Conservation (phyloP, 1,140 invertebrate species). For the Nasonia longicornis region DNA sequence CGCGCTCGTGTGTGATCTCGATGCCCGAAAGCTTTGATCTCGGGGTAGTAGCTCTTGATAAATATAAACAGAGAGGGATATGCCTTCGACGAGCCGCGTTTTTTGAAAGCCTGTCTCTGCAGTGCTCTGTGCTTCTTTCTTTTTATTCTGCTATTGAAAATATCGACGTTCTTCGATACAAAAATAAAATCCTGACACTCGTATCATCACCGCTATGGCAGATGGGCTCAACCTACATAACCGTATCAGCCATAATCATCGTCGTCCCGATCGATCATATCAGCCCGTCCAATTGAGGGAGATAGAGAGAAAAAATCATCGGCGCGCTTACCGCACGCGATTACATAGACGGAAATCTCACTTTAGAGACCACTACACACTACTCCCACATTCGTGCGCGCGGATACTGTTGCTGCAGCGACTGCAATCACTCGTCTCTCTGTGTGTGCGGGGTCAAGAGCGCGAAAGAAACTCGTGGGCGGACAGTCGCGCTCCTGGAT, state of each 20-base stretch:
- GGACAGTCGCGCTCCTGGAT: neutral
- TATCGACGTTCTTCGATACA: too few relatives aligned
- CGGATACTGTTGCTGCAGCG: too few relatives aligned
- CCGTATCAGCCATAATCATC: neutral
- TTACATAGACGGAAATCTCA: constrained; percentile 11
- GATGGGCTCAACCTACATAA: neutral
- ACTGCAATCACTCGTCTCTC: neutral
- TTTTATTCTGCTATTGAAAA: too few relatives aligned
- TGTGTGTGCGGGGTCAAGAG: neutral
- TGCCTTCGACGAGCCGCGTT: too few relatives aligned
- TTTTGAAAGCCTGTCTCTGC: too few relatives aligned
- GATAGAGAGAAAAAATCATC: neutral
- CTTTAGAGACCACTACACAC: neutral
- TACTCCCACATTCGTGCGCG: neutral
- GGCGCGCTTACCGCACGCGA: neutral
- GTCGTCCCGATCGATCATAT: neutral
- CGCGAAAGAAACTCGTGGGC: neutral
- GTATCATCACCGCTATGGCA: too few relatives aligned
- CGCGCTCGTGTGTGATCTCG: too few relatives aligned
- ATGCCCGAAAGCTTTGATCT: neutral
- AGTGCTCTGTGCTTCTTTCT: too few relatives aligned
- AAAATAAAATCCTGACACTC: too few relatives aligned
- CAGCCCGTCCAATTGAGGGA: neutral
- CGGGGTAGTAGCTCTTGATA: neutral
- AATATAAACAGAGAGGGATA: neutral